Evolutionary conservation across 1,140 invertebrate species (phyloP), one percentile per base, ranked within the genome.

Genomic region (Drosophila lowei): DNA sequence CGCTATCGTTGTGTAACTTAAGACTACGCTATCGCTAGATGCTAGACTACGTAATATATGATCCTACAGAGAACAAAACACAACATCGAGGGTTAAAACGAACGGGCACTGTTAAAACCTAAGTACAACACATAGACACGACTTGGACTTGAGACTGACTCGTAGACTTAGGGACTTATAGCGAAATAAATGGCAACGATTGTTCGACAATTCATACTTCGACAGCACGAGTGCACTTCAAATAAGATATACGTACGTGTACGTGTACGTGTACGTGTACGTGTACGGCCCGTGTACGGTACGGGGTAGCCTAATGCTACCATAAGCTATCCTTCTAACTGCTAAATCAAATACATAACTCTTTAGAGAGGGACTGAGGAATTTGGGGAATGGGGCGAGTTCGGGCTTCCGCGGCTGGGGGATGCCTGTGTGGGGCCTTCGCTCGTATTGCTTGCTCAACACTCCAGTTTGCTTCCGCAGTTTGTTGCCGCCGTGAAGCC

Each of bases 121-220:
- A 85, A 81, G 74, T 88, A 85, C 81, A 85, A 85, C 81, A 85
- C 55, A 85, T 88, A 85, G 72, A 84, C 50, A 80, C 72, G 71
- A 74, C 47, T 71, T 71, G 63, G 66, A 57, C 64, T 76, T 68
- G 48, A 34, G 30, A 34, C 30, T 11, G 30, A 34, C 30, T 34
- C 30, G 30, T 34, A 34, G 30, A 34, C 41, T 53, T 52, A 56
- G 57, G 57, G 58, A 68, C 56, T 65, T 75, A 64, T 78, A 72
- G 58, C 61, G 55, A 67, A 53, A 72, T 80, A 89, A 89, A 88
- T 84, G 84, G 84, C 79, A 83, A 89, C 83, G 85, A 89, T 89
- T 89, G 85, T 89, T 89, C 85, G 85, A 89, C 85, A 89, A 89
- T 89, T 89, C 85, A 83, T 86, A 84, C 61, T 85, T 64, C 57